Percentiles rank a stretch among this genome's conserved stretches.
Evolutionary conservation across 1,140 invertebrate genomes (phyloP).

Genomic region (Oreohelix idahoensis): DNA sequence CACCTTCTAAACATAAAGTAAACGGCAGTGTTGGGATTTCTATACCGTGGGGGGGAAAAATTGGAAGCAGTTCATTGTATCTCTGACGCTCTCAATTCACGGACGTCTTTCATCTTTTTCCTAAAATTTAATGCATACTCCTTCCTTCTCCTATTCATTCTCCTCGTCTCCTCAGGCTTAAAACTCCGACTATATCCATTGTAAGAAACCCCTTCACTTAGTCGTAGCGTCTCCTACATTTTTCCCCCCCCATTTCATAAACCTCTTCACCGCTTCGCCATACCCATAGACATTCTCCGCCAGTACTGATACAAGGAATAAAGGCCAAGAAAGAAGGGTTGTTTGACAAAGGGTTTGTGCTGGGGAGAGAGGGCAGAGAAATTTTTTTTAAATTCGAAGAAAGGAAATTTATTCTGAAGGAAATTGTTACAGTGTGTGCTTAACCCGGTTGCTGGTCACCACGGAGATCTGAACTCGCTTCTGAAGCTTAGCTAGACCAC

Average conservation of each 20-base stretch:
- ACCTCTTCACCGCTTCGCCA: not conserved
- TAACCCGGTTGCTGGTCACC: not conserved
- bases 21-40: no score
- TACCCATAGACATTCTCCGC: conserved; percentile 4
- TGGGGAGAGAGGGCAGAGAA: no score
- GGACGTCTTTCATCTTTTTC: not conserved
- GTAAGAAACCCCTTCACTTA: no score
- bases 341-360: not conserved
- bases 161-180: no score
- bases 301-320: not conserved
- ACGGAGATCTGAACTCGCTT: not conserved
- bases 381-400: not conserved
- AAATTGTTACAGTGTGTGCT: not conserved
- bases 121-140: not conserved
- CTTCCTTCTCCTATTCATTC: not conserved
- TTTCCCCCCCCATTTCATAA: not conserved
- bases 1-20: no score
- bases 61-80: no score
- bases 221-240: not conserved
- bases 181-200: no score
- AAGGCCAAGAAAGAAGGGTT: not conserved
- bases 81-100: no score
- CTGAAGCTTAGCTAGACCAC: not conserved
- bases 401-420: not conserved
- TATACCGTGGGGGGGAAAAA: no score